phyloP scores from a whole-genome alignment of 2,797 vertebrate species.

The Hafferia zeledoni region DNA sequence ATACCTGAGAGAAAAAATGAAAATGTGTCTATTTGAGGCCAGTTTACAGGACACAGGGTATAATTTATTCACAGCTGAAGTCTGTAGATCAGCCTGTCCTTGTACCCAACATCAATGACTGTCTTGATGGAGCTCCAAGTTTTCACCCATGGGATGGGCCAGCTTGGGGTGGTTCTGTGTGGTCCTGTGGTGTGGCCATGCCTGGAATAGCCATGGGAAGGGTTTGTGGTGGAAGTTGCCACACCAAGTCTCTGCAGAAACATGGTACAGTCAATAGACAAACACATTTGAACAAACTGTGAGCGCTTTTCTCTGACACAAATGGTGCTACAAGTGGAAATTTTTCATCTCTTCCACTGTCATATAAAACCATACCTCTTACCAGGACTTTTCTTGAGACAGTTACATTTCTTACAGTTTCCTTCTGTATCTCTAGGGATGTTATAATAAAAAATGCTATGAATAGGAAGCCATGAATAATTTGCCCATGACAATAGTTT shows the following conservation, averaged over 20 bases:
- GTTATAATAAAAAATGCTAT: not conserved
- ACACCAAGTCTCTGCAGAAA: rapidly evolving
- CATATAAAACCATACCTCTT: not conserved
- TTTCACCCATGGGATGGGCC: rapidly evolving
- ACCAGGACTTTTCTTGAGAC: not conserved
- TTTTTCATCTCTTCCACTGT: not conserved
- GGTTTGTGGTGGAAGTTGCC: not conserved
- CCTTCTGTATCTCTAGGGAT: not conserved
- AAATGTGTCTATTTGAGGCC: rapidly evolving
- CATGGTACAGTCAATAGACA: not conserved
- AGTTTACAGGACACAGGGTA: no score
- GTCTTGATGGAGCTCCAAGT: rapidly evolving
- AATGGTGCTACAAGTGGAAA: rapidly evolving
- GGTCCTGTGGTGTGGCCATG: not conserved
- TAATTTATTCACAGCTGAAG: not conserved
- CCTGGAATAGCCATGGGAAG: not conserved
- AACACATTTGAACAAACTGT: not conserved
- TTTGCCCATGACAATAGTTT: not conserved
- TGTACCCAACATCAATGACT: rapidly evolving
- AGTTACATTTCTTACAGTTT: not conserved
- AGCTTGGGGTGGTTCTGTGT: not conserved
- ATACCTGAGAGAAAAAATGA: not conserved
- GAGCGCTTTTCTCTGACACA: not conserved
- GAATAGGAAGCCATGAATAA: not conserved
- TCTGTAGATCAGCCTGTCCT: rapidly evolving